Base-by-base conservation (phyloP, 1,140 invertebrate species). In the Calephelis nemesis region DNA sequence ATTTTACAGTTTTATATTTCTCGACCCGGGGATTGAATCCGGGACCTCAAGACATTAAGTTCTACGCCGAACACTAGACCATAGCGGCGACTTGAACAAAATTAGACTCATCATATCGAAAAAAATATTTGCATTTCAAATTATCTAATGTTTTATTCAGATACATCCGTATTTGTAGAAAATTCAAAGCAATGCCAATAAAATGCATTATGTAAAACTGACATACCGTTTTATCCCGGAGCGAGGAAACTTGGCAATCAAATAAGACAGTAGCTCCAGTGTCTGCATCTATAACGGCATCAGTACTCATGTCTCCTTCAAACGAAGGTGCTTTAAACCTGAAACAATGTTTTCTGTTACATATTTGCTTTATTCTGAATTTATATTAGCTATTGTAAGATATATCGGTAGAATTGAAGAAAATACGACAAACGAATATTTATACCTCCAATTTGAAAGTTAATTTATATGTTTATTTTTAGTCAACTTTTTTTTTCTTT, bases 221-320 rank as follows among this genome's bases (percentile, higher is more conserved):
- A 70, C 75, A 68, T 75, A 88, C 88, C 70, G 80, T 87, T 76
- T 88, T 90, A 75, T 90, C 88, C 71, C 88, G 81, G 50, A 90
- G 63, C 15, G 88, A 84, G 8, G 83, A 82, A 6, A 90, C 86
- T 72, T 76, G 76, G 70, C 88, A 90, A 65, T 88, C 83, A 47
- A 90, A 88, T 13, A 84, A 65, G n/a, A 90, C 85, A 0, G 85
- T 88, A 0, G 85, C 80, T 9, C 86, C 86, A 3, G 86, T 90
- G 65, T 90, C 84, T 3, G 88, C 85, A 39, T 88, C 78, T 9
- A 88, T 73, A n/a, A 84, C 71, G 4, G 80, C 82, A 6, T 87
- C 86, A 15, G 85, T 77, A 30, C 72, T 74, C 15, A 79, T 74
- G 47, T 79, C 79, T 5, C 77, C 85, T 71, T 87, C 88, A 66